These are phyloP conservation scores for Eremophila alpestris DNA, from an alignment of 2,797 vertebrate genomes.

Conservation along the genomic window DNA sequence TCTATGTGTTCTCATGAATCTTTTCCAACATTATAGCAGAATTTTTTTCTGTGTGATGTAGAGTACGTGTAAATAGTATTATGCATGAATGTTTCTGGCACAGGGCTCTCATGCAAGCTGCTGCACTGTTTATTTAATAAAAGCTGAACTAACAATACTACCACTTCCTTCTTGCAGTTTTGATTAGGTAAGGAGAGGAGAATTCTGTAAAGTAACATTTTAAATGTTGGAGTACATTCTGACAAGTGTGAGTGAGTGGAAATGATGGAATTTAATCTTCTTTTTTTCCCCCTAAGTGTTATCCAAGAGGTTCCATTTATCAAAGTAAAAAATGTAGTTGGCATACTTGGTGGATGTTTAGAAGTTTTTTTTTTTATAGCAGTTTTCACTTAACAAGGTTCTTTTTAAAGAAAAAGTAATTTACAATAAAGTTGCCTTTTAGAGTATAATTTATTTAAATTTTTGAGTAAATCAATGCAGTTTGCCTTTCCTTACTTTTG, in stretches of 20 bases:
- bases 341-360: neutral
- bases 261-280: neutral
- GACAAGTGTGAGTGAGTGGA: neutral
- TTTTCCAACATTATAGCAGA: neutral
- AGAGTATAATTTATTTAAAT: neutral
- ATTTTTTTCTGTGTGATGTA: neutral
- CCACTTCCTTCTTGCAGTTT: neutral
- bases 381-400: neutral
- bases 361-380: neutral
- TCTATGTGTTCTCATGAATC: neutral
- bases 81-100: neutral
- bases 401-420: neutral
- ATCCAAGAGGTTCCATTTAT: neutral
- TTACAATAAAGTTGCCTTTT: neutral
- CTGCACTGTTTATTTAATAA: neutral
- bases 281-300: neutral
- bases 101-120: neutral
- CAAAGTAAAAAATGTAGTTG: neutral
- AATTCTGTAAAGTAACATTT: neutral
- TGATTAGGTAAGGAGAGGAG: neutral
- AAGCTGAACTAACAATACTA: neutral
- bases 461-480: neutral
- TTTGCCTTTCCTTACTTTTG: neutral
- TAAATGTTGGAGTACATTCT: neutral
- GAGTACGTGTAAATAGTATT: fast-evolving